Conservation (phyloP, 1,140 invertebrate species). For the Calephelis nemesis region DNA sequence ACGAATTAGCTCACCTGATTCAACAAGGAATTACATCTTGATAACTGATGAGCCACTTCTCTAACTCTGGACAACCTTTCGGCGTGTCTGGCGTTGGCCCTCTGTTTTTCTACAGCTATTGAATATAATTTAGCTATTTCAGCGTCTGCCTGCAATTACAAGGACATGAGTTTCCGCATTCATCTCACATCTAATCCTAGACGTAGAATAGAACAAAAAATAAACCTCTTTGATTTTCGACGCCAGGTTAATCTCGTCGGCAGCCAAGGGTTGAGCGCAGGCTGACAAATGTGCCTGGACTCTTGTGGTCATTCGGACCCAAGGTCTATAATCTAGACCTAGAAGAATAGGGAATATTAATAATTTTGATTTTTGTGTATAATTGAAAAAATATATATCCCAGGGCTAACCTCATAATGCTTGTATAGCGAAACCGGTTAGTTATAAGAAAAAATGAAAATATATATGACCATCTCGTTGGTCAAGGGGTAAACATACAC, state of each 20-base stretch:
- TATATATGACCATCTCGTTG: no score
- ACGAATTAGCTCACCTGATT: conserved; percentile 74
- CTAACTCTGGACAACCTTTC: conserved; percentile 91
- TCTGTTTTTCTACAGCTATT: conserved; percentile 88
- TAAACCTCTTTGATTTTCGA: conserved; percentile 87
- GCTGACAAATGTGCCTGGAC: conserved; percentile 88
- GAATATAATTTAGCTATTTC: conserved; percentile 86
- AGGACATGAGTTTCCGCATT: no score
- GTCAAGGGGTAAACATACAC: no score
- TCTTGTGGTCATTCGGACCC: conserved; percentile 82
- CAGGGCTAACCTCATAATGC: no score
- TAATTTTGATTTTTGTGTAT: no score
- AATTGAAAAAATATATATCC: no score
- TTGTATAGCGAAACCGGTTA: no score
- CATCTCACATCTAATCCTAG: conserved; percentile 70
- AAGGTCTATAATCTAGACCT: conserved; percentile 81
- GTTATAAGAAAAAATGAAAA: no score
- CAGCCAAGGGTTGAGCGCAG: conserved; percentile 85
- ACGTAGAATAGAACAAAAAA: neutral
- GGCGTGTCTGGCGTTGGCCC: conserved; percentile 89
- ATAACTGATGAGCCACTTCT: conserved; percentile 82
- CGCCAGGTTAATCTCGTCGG: conserved; percentile 86
- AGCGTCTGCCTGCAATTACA: conserved; percentile 82
- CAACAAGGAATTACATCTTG: conserved; percentile 89
- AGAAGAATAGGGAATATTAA: neutral